Evolutionary conservation across 2,113 vertebrate species (phyloP).

Genomic region (Oceanodroma tethys): DNA sequence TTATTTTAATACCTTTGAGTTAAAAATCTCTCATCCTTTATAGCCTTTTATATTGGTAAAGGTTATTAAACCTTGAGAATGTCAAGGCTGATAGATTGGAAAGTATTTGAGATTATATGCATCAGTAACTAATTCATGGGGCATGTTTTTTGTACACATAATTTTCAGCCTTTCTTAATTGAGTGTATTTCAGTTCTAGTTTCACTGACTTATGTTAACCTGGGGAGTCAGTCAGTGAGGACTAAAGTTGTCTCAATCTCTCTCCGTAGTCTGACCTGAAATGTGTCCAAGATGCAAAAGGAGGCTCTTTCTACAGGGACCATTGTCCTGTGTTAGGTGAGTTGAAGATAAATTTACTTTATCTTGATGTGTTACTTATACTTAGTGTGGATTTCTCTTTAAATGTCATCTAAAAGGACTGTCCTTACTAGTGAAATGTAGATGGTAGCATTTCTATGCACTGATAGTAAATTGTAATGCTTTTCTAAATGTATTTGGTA

Average conservation of each 20-base stretch:
- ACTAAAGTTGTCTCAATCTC: slow-evolving; percentile 25
- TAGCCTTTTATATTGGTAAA: not conserved
- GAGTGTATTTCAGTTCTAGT: not conserved
- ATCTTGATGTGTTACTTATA: not conserved
- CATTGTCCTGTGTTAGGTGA: slow-evolving; percentile 97
- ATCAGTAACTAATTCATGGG: not conserved
- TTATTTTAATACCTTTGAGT: not conserved
- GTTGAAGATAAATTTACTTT: slow-evolving; percentile 51
- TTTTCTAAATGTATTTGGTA: not conserved
- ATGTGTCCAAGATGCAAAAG: slow-evolving; percentile 98
- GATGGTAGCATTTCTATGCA: not conserved
- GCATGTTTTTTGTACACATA: not conserved
- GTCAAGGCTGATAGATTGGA: not conserved
- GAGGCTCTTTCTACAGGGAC: slow-evolving; percentile 99
- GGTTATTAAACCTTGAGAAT: not conserved
- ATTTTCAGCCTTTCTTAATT: not conserved
- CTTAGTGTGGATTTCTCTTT: not conserved
- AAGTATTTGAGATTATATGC: not conserved
- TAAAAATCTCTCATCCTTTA: not conserved
- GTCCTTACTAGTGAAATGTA: not conserved
- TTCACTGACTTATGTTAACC: not conserved
- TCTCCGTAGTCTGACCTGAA: slow-evolving; percentile 91
- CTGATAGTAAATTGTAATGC: not conserved
- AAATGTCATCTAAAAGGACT: not conserved
- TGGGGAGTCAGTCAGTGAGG: not conserved